A percentile compares a stretch with the other conserved stretches of the same genome.
Evolutionary conservation across 2,797 vertebrate species (phyloP).

Genomic region (Adrianichthys oophorus): DNA sequence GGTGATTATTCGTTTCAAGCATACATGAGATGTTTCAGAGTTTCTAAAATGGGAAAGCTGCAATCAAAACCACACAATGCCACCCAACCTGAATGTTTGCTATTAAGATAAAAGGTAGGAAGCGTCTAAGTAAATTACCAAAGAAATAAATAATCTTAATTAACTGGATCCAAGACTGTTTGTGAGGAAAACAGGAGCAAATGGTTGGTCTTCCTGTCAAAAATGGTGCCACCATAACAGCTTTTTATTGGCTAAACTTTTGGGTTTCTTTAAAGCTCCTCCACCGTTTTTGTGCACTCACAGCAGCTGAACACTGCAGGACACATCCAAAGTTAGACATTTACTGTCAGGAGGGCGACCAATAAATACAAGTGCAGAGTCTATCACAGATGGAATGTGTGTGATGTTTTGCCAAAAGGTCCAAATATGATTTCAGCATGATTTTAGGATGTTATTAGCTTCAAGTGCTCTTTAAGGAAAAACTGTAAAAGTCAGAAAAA

Average conservation of each 20-base stretch:
- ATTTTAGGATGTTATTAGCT: slow-evolving; percentile 47
- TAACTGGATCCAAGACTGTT: not conserved
- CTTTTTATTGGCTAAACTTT: slow-evolving; percentile 34
- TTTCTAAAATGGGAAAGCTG: slow-evolving; percentile 71
- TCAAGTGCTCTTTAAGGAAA: slow-evolving; percentile 48
- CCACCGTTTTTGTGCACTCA: slow-evolving; percentile 30
- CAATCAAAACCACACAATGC: slow-evolving; percentile 54
- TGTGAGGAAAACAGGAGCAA: slow-evolving; percentile 12
- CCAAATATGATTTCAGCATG: slow-evolving; percentile 56
- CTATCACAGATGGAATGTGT: slow-evolving; percentile 48
- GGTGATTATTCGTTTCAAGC: slow-evolving; percentile 72
- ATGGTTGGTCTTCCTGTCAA: slow-evolving; percentile 21
- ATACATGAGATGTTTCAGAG: slow-evolving; percentile 75
- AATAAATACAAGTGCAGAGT: slow-evolving; percentile 52
- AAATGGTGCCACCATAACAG: slow-evolving; percentile 30
- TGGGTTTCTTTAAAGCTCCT: slow-evolving; percentile 20
- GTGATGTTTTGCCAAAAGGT: slow-evolving; percentile 63
- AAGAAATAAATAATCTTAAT: slow-evolving; percentile 3
- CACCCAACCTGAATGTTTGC: slow-evolving; percentile 49
- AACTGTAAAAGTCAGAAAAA: slow-evolving; percentile 45
- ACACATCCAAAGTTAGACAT: slow-evolving; percentile 51
- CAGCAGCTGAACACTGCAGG: slow-evolving; percentile 39
- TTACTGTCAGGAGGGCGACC: slow-evolving; percentile 53
- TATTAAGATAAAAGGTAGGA: slow-evolving; percentile 49
- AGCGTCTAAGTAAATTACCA: slow-evolving; percentile 16